A percentile compares a stretch with the other conserved stretches of the same genome.
Evolutionary conservation across 2,888 invertebrate genomes (phyloP).

Genomic region (Drosophila pseudotakahashii): DNA sequence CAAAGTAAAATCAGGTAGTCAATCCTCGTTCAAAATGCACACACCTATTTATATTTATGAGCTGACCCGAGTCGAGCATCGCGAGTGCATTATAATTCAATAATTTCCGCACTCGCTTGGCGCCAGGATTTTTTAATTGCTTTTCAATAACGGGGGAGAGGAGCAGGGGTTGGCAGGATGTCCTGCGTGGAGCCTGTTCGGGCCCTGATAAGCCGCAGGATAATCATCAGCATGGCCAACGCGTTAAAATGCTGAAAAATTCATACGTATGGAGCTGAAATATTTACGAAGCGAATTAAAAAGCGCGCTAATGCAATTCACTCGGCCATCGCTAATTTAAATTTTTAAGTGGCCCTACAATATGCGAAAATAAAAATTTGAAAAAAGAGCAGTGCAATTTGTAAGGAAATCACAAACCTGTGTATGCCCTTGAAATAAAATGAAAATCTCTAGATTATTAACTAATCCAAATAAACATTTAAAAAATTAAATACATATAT

Average conservation of each 20-base stretch:
- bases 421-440: conserved; percentile 3
- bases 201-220: conserved; percentile 65
- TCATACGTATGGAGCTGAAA: conserved; percentile 55
- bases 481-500: too few species aligned
- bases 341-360: conserved; percentile 69
- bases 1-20: background rate
- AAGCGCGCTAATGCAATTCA: conserved; percentile 70
- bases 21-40: conserved; percentile 46
- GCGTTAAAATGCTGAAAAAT: conserved; percentile 69
- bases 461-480: too few species aligned
- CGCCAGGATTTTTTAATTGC: conserved; percentile 80
- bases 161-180: background rate
- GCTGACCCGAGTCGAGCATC: conserved; percentile 27
- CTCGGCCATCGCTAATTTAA: conserved; percentile 67
- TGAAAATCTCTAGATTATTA: too few species aligned
- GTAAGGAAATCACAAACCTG: background rate
- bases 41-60: conserved; percentile 74
- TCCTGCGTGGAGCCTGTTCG: conserved; percentile 21
- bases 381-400: conserved; percentile 1
- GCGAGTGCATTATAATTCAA: conserved; percentile 71
- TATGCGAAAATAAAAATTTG: conserved; percentile 11
- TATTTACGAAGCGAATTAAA: conserved; percentile 70
- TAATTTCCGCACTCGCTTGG: conserved; percentile 63
- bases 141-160: conserved; percentile 79
- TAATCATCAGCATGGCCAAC: conserved; percentile 56